Conservation (phyloP, 2,888 invertebrate genomes). For the Limenitis camilla region DNA sequence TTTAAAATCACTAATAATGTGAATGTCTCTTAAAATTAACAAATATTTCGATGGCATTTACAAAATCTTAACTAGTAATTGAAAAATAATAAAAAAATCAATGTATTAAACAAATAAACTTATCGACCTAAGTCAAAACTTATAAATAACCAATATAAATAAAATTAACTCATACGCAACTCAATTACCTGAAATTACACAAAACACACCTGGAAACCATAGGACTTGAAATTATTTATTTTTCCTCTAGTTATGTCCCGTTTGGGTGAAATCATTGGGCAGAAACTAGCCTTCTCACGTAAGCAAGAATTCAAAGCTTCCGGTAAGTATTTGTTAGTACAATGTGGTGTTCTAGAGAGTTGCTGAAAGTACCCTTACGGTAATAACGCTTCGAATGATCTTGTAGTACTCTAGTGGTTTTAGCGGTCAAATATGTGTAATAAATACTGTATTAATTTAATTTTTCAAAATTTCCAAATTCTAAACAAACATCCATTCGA, state of each 20-base stretch:
- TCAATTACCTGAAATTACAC: background rate
- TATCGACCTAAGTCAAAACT: too few relatives aligned
- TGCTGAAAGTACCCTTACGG: slow-evolving; percentile 5
- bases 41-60: too few relatives aligned
- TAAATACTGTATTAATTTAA: too few relatives aligned
- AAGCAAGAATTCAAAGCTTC: background rate
- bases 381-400: background rate
- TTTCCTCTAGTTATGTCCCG: background rate
- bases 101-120: too few relatives aligned
- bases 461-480: too few relatives aligned
- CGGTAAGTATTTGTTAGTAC: background rate
- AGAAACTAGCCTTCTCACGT: slow-evolving; percentile 1
- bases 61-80: too few relatives aligned
- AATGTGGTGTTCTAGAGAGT: slow-evolving; percentile 3
- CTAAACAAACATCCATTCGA: too few relatives aligned
- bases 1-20: too few relatives aligned
- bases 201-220: background rate
- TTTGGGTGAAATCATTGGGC: slow-evolving; percentile 5
- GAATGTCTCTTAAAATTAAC: too few relatives aligned
- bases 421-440: background rate
- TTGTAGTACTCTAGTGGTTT: background rate
- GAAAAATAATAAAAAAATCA: too few relatives aligned
- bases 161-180: too few relatives aligned
- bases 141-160: too few relatives aligned
- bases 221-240: slow-evolving; percentile 1